phyloP scores from a whole-genome alignment of 2,113 vertebrate species.

The Isichthys henryi region DNA sequence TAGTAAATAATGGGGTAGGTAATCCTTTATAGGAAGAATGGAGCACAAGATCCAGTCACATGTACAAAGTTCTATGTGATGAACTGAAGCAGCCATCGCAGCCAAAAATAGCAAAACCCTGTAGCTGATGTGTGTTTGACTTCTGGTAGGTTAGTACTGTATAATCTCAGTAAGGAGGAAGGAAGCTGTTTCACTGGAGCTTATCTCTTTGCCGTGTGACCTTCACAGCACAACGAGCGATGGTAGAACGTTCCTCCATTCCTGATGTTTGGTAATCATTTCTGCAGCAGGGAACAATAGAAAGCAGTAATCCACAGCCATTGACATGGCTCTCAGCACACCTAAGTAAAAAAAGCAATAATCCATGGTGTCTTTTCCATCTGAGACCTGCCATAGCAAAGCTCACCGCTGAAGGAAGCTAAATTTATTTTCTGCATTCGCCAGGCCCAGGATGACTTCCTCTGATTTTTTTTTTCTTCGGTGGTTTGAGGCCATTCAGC shows the following conservation, averaged over 20 bases:
- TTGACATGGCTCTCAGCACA: not conserved
- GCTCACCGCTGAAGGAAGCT: not conserved
- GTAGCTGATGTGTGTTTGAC: not conserved
- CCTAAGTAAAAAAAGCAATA: not conserved
- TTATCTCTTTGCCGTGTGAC: not conserved
- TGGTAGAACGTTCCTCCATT: not conserved
- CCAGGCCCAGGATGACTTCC: not conserved
- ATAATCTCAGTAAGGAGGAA: not conserved
- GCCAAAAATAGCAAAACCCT: not conserved
- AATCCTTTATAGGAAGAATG: not conserved
- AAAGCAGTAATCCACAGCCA: not conserved
- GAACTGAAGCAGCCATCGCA: not conserved
- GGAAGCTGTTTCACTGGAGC: not conserved
- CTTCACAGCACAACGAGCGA: not conserved
- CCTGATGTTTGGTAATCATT: slow-evolving; percentile 4
- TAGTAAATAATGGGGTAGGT: not conserved
- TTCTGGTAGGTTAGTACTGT: not conserved
- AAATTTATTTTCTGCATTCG: not conserved
- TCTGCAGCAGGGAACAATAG: slow-evolving; percentile 10
- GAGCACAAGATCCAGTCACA: not conserved
- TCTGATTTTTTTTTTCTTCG: not conserved
- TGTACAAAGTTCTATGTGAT: not conserved
- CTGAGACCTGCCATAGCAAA: not conserved
- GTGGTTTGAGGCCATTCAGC: not conserved
- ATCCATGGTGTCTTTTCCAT: not conserved